phyloP scores from a whole-genome alignment of 2,797 vertebrate genomes.

The Characodon lateralis region DNA sequence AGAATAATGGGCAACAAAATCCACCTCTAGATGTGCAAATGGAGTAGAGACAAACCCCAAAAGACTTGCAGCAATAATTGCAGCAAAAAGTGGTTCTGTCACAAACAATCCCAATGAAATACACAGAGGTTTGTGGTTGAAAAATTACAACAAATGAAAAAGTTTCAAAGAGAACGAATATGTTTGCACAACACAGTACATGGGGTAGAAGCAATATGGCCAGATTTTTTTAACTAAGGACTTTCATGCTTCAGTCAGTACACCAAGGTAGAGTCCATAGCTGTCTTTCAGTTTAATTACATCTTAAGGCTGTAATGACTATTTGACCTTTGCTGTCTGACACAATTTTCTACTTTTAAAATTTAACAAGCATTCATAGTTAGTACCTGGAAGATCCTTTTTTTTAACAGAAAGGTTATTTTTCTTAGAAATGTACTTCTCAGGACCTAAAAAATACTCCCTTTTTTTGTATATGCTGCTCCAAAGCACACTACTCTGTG shows the following conservation, averaged over 20 bases:
- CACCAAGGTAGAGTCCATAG: neutral
- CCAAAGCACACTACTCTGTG: conserved; percentile 4
- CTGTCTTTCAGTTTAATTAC: neutral
- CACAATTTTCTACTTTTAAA: neutral
- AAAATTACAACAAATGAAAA: too few relatives aligned
- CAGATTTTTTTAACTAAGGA: too few relatives aligned
- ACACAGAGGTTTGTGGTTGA: too few relatives aligned
- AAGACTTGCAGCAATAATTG: too few relatives aligned
- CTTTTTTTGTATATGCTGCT: conserved; percentile 5
- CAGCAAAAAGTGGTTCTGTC: too few relatives aligned
- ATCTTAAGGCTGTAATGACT: neutral
- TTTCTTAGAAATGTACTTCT: neutral
- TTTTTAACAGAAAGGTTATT: neutral
- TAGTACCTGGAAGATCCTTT: neutral
- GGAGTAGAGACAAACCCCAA: too few relatives aligned
- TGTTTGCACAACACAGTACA: too few relatives aligned
- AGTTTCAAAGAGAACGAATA: too few relatives aligned
- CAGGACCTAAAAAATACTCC: neutral
- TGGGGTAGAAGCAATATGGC: too few relatives aligned
- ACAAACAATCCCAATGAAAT: too few relatives aligned
- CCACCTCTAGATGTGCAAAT: too few relatives aligned
- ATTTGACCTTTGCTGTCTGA: neutral
- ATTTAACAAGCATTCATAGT: neutral
- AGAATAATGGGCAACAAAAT: too few relatives aligned
- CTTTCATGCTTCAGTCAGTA: neutral